Evolutionary conservation across 2,113 vertebrate species (phyloP), one percentile per base, ranked within the genome.

Genomic region (Aegotheles bennettii): DNA sequence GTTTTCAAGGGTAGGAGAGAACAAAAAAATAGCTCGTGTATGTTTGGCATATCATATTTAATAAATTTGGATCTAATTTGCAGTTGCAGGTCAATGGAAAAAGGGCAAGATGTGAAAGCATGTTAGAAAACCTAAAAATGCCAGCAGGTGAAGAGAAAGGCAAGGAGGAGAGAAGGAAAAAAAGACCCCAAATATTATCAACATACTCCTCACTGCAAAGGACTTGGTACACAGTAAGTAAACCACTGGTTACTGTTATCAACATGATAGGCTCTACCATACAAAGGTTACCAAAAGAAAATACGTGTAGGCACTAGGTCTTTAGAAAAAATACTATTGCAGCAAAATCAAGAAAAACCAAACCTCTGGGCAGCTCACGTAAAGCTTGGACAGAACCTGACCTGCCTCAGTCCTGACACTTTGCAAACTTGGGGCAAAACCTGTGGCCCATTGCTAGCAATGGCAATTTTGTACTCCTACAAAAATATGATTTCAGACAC

Each of bases 261-360:
- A 36, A 57, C 79, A 59, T 7, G 8, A 47, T 45, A 68, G 26
- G 4, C 10, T 36, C 13, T 47, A 45, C 16, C 16, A 38, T 40
- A 43, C 3, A 56, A 68, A 43, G 20, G 35, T n/a, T 43, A 28
- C 31, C 6, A 67, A 38, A 43, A 87, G 14, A 68, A 83, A 63
- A 19, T 2, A 26, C 9, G 13, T 1, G 1, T 43, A 64, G 45
- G 6, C 16, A 20, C 14, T 4, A 4, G 23, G 31, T 42, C 24
- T 64, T 64, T 31, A 38, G 50, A 38, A 48, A 64, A 48, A 15
- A 17, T 84, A 24, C 13, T 80, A 24, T 15, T 65, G 43, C 24
- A 51, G 31, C 16, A 67, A 74, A 84, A 73, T 13, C 16, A 43
- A 16, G 42, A 4, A 6, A 40, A 50, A 57, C 8, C 12, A 80